phyloP scores from a whole-genome alignment of 2,888 invertebrate genomes.

The Aleiodes alternator region DNA sequence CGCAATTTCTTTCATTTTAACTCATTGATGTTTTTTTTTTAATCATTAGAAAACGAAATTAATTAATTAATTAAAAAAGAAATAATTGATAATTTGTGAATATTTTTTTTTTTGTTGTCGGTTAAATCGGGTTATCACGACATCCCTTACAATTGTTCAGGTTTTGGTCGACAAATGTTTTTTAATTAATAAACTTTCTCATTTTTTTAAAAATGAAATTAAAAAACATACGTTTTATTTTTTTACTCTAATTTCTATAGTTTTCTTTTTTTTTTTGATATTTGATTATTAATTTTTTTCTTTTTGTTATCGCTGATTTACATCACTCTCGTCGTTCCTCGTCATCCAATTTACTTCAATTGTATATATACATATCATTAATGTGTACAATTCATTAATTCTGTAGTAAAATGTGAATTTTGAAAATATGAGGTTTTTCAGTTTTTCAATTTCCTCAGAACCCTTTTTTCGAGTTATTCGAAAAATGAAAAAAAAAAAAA shows the following conservation, averaged over 20 bases:
- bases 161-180: slow-evolving; percentile 4
- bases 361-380: slow-evolving; percentile 26
- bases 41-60: too few species aligned
- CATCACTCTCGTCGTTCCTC: slow-evolving; percentile 48
- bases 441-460: too few species aligned
- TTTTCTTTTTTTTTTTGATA: slow-evolving; percentile 5
- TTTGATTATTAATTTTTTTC: slow-evolving; percentile 17
- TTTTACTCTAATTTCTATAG: too few species aligned
- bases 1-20: slow-evolving; percentile 32
- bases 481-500: too few species aligned
- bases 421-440: too few species aligned
- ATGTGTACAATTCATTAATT: slow-evolving; percentile 1
- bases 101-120: background rate
- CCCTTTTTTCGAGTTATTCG: too few species aligned
- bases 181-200: slow-evolving; percentile 2
- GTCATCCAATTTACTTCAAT: slow-evolving; percentile 42
- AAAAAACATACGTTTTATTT: too few species aligned
- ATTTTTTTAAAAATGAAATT: background rate
- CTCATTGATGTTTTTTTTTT: slow-evolving; percentile 11
- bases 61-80: too few species aligned
- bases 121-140: slow-evolving; percentile 22
- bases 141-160: slow-evolving; percentile 1
- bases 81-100: too few species aligned
- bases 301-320: slow-evolving; percentile 31
- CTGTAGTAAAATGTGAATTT: background rate